These are phyloP conservation scores for Capricornis sumatraensis DNA, from an alignment of 2,113 vertebrate genomes.

Conservation along the genomic window DNA sequence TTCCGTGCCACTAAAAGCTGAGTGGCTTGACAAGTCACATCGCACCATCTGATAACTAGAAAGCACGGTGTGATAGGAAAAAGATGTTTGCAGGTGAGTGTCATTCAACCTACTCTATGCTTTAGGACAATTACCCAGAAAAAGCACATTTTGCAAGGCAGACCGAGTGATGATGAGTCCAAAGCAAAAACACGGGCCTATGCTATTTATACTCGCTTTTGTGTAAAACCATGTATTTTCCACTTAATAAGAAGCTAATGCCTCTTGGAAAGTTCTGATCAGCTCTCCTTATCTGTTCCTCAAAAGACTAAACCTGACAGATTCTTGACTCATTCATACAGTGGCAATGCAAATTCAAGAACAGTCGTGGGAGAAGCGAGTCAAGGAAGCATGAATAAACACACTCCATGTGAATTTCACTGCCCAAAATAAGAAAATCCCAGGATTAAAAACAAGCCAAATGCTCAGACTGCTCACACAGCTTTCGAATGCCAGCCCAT, in stretches of 20 bases:
- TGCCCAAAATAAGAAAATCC: slow-evolving; percentile 65
- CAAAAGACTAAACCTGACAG: slow-evolving; percentile 44
- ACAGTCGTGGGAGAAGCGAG: slow-evolving; percentile 61
- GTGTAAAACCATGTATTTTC: neutral
- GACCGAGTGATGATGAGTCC: neutral
- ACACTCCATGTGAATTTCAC: neutral
- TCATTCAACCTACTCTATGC: neutral
- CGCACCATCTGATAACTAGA: neutral
- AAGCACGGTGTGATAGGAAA: neutral
- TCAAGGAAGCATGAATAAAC: slow-evolving; percentile 66
- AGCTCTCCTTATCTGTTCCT: slow-evolving; percentile 46
- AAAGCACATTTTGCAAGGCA: neutral
- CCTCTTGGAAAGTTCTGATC: slow-evolving; percentile 25
- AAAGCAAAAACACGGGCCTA: neutral
- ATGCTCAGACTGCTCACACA: slow-evolving; percentile 42
- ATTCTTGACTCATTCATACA: slow-evolving; percentile 63
- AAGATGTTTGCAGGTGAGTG: neutral
- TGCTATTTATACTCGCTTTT: neutral
- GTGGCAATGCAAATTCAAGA: slow-evolving; percentile 55
- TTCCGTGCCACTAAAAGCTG: neutral
- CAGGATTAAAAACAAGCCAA: slow-evolving; percentile 63
- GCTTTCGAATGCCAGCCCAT: slow-evolving; percentile 51
- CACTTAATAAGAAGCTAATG: neutral
- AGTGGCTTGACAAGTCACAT: neutral
- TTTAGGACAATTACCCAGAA: neutral